Conservation (phyloP, 2,888 invertebrate genomes). For the Hybos culiciformis region DNA sequence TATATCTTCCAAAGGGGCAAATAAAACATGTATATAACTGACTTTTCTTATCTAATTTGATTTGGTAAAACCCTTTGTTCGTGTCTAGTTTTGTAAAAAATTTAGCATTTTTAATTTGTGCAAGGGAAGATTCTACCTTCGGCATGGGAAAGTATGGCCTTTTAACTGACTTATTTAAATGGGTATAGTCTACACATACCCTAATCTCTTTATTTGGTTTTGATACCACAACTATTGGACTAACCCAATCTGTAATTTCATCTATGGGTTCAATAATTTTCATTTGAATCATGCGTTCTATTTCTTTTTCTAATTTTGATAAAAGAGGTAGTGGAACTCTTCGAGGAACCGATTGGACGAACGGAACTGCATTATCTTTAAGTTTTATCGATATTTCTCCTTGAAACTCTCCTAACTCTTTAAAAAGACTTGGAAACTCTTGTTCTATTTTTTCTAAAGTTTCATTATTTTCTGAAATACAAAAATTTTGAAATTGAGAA, state of each 20-base stretch:
- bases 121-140: not conserved
- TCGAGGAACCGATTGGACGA: slow-evolving; percentile 7
- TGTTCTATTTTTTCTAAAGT: not conserved
- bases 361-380: slow-evolving; percentile 5
- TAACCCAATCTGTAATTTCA: slow-evolving; percentile 7
- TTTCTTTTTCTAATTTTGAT: slow-evolving; percentile 5
- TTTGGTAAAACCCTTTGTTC: slow-evolving; percentile 9
- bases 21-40: too few relatives aligned
- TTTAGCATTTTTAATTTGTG: slow-evolving; percentile 2
- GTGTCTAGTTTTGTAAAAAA: slow-evolving; percentile 9
- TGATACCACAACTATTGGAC: slow-evolving; percentile 6
- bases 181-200: slow-evolving; percentile 5
- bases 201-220: slow-evolving; percentile 4
- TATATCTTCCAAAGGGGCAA: slow-evolving; percentile 7
- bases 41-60: slow-evolving; percentile 8
- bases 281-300: slow-evolving; percentile 1
- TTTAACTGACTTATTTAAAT: slow-evolving; percentile 6
- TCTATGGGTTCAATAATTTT: slow-evolving; percentile 5
- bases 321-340: slow-evolving; percentile 2
- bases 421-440: slow-evolving; percentile 6
- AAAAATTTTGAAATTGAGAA: too few relatives aligned
- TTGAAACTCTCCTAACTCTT: slow-evolving; percentile 6
- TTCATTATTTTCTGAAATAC: too few relatives aligned
- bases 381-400: slow-evolving; percentile 9
- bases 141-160: slow-evolving; percentile 6